Evolutionary conservation across 2,888 invertebrate species (phyloP).

Genomic region (Watsonalla binaria): DNA sequence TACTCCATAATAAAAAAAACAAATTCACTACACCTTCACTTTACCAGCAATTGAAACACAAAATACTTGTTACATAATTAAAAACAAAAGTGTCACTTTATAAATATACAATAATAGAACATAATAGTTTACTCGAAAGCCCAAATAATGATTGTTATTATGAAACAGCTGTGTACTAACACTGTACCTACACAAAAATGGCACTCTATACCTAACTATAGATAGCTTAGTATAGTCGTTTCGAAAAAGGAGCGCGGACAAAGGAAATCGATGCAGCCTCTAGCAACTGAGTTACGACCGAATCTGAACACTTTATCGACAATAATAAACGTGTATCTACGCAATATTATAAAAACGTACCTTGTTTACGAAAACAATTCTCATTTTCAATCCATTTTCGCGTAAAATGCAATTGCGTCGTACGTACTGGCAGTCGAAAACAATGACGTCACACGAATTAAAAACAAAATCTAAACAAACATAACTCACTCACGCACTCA

Average conservation of each 20-base stretch:
- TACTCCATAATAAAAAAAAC: no score
- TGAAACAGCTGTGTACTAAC: constrained; percentile 50
- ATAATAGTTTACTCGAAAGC: constrained; percentile 9
- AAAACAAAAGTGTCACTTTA: constrained; percentile 34
- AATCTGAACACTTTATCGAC: constrained; percentile 12
- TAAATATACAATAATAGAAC: constrained; percentile 23
- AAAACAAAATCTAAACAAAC: constrained; percentile 54
- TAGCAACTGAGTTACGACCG: constrained; percentile 25
- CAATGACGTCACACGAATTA: constrained; percentile 79
- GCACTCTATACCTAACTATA: constrained; percentile 7
- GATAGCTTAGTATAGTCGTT: constrained; percentile 15
- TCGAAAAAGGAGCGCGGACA: constrained; percentile 62
- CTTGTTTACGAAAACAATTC: constrained; percentile 57
- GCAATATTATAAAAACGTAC: constrained; percentile 43
- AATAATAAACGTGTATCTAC: constrained; percentile 23
- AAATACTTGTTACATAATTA: constrained; percentile 39
- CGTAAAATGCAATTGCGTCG: constrained; percentile 80
- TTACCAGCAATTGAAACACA: constrained; percentile 2
- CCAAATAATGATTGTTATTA: constrained; percentile 35
- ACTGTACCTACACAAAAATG: constrained; percentile 10
- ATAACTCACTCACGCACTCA: constrained; percentile 47
- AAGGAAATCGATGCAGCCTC: constrained; percentile 70
- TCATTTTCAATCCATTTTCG: constrained; percentile 75
- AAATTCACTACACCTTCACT: no score
- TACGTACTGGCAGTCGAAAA: constrained; percentile 75